These are phyloP conservation scores for Rhynchotus rufescens DNA, from an alignment of 2,797 vertebrate species.

Conservation along the genomic window DNA sequence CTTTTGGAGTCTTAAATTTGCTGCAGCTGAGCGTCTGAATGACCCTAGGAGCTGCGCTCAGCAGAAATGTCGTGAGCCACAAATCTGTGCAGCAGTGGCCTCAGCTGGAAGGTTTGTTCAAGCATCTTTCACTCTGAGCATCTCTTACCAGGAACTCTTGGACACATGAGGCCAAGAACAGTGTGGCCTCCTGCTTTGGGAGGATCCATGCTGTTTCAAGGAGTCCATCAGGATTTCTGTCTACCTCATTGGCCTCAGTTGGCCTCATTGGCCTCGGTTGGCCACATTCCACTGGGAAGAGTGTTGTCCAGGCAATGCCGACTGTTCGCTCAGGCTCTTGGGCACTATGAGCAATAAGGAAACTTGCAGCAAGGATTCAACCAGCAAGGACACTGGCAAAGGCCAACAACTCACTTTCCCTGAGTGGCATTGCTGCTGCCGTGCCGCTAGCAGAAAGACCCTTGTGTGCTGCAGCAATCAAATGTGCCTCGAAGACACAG, in stretches of 20 bases:
- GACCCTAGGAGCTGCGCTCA: background rate
- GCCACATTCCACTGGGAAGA: background rate
- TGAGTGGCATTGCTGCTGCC: fast-evolving
- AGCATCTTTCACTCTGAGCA: background rate
- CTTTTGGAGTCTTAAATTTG: background rate
- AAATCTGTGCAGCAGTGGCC: background rate
- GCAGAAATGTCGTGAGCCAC: background rate
- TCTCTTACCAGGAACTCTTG: background rate
- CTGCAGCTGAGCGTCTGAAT: background rate
- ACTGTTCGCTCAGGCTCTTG: background rate
- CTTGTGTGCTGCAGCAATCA: background rate
- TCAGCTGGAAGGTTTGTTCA: background rate
- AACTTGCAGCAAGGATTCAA: background rate
- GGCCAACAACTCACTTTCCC: background rate
- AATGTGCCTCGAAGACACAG: constrained; percentile 9
- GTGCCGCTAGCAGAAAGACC: background rate
- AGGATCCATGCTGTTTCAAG: background rate
- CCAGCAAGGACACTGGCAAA: background rate
- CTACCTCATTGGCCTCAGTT: background rate
- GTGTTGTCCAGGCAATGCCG: background rate
- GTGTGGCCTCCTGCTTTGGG: background rate
- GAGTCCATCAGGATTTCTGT: background rate
- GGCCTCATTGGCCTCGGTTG: background rate
- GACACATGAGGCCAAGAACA: background rate
- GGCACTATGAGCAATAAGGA: background rate